Percentiles rank a stretch among this genome's conserved stretches.
Conservation (phyloP, 2,888 invertebrate species). For the Dichetophora obliterata region DNA sequence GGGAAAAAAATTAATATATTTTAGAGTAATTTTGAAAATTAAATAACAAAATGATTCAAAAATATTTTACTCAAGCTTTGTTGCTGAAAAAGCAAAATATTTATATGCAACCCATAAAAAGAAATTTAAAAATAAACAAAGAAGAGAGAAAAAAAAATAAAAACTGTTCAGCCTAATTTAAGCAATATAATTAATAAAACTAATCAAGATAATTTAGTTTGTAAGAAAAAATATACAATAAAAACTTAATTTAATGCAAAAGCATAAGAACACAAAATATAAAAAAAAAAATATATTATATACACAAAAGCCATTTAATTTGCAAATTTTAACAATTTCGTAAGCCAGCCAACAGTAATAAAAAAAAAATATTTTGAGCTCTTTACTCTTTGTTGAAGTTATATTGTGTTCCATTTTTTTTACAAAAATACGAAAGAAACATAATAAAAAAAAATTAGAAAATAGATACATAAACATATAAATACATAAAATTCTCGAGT, state of each 20-base stretch:
- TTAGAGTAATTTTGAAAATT: neutral
- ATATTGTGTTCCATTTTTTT: conserved; percentile 13
- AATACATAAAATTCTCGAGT: conserved; percentile 25
- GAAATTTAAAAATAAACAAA: neutral
- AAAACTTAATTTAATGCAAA: neutral
- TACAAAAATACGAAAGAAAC: conserved; percentile 45
- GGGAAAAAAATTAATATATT: neutral
- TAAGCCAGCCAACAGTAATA: neutral
- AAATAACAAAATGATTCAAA: neutral
- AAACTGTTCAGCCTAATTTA: neutral
- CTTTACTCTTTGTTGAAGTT: conserved; percentile 22
- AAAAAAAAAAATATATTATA: neutral
- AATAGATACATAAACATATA: neutral
- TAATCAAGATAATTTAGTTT: neutral
- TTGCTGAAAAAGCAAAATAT: conserved; percentile 4
- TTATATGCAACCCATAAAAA: neutral
- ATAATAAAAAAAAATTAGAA: conserved; percentile 40
- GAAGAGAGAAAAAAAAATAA: neutral
- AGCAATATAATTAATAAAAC: conserved; percentile 13
- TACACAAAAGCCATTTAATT: neutral
- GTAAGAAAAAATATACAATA: neutral
- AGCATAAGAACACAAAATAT: too few species aligned
- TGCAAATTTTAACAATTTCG: neutral
- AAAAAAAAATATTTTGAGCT: conserved; percentile 7
- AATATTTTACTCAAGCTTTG: conserved; percentile 32